A percentile compares a stretch with the other conserved stretches of the same genome.
Evolutionary conservation across 2,888 invertebrate species (phyloP).

Genomic region (Prenolepis imparis): DNA sequence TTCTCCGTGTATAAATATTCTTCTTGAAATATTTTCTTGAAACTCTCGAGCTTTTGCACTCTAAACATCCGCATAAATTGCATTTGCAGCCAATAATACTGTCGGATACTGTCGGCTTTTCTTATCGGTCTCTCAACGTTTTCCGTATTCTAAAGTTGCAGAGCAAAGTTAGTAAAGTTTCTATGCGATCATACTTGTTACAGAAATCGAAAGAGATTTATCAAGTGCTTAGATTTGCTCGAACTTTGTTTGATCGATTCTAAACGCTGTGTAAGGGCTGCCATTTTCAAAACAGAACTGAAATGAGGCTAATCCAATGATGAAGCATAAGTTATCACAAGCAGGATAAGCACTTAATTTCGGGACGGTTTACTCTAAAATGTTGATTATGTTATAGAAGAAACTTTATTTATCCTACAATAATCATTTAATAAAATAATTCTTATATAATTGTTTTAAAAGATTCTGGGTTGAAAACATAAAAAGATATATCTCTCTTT

Average conservation of each 20-base stretch:
- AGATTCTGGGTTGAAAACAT: not conserved
- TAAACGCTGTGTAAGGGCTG: not conserved
- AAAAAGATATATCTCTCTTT: not conserved
- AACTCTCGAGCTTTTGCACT: slow-evolving; percentile 1
- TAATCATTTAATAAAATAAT: not conserved
- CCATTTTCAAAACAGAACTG: not conserved
- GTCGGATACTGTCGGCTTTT: slow-evolving; percentile 38
- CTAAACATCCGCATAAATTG: slow-evolving; percentile 15
- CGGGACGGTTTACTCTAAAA: not conserved
- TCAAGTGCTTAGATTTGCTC: slow-evolving; percentile 34
- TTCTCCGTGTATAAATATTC: not conserved
- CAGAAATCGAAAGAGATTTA: slow-evolving; percentile 43
- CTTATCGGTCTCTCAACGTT: slow-evolving; percentile 40
- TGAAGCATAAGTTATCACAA: not conserved
- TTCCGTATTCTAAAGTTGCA: slow-evolving; percentile 44
- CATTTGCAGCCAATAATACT: slow-evolving; percentile 26
- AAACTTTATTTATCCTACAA: not conserved
- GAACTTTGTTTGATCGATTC: slow-evolving; percentile 47
- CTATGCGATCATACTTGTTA: slow-evolving; percentile 43
- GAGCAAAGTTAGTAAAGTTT: slow-evolving; percentile 38
- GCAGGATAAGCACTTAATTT: not conserved
- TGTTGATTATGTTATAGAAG: not conserved
- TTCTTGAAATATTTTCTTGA: not conserved
- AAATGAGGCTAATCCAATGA: not conserved
- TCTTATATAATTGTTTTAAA: not conserved